phyloP scores from a whole-genome alignment of 1,140 invertebrate species.

The Lethocerus indicus region DNA sequence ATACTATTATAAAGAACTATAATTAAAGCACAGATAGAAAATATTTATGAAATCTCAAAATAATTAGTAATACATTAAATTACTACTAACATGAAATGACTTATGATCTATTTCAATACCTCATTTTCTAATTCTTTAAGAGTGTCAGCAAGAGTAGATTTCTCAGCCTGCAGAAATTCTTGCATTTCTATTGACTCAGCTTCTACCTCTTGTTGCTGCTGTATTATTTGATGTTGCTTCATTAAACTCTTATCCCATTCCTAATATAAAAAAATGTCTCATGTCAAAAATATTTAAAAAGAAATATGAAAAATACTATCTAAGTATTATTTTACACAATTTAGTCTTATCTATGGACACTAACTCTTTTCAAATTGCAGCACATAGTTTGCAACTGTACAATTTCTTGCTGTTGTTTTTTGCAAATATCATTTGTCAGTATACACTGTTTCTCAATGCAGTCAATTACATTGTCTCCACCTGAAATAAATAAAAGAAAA shows the following conservation, averaged over 20 bases:
- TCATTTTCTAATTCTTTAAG: slow-evolving; percentile 56
- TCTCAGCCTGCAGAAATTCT: slow-evolving; percentile 62
- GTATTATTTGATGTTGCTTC: slow-evolving; percentile 41
- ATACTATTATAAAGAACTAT: neutral
- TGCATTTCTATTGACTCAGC: slow-evolving; percentile 51
- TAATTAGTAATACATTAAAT: neutral
- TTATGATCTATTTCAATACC: too few species aligned
- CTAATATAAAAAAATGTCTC: slow-evolving; percentile 23
- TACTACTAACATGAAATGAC: neutral
- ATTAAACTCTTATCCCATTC: slow-evolving; percentile 47
- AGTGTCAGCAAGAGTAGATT: slow-evolving; percentile 47
- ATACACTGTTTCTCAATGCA: slow-evolving; percentile 36
- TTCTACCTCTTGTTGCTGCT: slow-evolving; percentile 52
- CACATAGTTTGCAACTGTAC: slow-evolving; percentile 13
- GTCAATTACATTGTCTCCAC: slow-evolving; percentile 21
- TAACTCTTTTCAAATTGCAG: slow-evolving; percentile 13
- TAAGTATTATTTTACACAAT: too few species aligned
- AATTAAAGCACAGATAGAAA: neutral
- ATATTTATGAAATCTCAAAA: neutral
- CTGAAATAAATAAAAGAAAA: slow-evolving; percentile 6
- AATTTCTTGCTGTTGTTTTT: slow-evolving; percentile 46
- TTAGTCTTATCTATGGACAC: neutral
- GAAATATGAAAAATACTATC: slow-evolving; percentile 7
- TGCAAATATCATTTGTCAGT: slow-evolving; percentile 45
- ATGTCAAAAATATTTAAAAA: neutral